Evolutionary conservation across 1,140 invertebrate species (phyloP).

Genomic region (Drosophila insularis): DNA sequence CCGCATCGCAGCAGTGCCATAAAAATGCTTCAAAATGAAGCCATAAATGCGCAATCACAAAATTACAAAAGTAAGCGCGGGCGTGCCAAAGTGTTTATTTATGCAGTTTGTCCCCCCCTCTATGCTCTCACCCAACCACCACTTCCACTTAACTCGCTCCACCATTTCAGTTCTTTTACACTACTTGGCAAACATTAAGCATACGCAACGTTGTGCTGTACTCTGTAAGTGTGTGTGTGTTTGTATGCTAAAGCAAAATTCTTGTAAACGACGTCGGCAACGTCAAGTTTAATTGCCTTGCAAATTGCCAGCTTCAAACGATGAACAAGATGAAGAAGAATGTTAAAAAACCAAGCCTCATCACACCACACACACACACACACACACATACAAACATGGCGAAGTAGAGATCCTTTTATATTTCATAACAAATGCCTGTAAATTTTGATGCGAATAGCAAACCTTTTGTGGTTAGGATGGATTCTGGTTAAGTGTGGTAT

Average conservation of each 20-base stretch:
- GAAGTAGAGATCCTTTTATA: conserved; percentile 43
- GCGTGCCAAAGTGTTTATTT: conserved; percentile 70
- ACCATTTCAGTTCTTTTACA: conserved; percentile 45
- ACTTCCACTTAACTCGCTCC: not conserved
- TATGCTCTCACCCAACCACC: not conserved
- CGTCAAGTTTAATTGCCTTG: conserved; percentile 78
- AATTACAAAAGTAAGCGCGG: conserved; percentile 62
- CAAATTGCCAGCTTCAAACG: conserved; percentile 52
- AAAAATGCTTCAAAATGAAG: conserved; percentile 77
- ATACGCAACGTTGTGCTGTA: not conserved
- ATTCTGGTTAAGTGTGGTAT: not conserved
- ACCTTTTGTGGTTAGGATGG: not conserved
- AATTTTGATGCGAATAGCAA: conserved; percentile 39
- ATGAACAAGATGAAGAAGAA: conserved; percentile 20
- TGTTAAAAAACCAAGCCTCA: not conserved
- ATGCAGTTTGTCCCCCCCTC: conserved; percentile 59
- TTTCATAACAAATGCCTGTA: conserved; percentile 72
- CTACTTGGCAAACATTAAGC: conserved; percentile 34
- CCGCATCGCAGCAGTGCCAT: conserved; percentile 27
- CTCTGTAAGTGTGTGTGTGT: no score
- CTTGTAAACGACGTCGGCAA: conserved; percentile 10
- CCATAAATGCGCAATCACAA: conserved; percentile 81
- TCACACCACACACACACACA: not conserved
- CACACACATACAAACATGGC: not conserved
- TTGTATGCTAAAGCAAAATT: conserved; percentile 1